Evolutionary conservation across 2,888 invertebrate species (phyloP).

Genomic region (Girardia tigrina): DNA sequence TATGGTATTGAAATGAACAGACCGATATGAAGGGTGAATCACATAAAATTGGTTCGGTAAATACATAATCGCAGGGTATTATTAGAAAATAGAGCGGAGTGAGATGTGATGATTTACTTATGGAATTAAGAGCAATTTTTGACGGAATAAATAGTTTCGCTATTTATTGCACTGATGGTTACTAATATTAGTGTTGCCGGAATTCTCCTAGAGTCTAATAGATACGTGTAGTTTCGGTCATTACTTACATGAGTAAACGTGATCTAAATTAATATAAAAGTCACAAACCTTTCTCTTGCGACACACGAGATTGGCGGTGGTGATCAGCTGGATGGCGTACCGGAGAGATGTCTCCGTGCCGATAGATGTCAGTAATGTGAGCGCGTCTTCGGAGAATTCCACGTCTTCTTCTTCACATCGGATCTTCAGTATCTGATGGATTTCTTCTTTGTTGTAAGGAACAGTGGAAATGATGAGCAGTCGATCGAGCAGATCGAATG

Average conservation of each 20-base stretch:
- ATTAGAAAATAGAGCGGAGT: no score
- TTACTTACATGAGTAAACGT: neutral
- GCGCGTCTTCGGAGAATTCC: conserved; percentile 74
- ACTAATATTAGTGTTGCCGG: no score
- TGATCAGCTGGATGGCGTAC: conserved; percentile 92
- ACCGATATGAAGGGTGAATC: no score
- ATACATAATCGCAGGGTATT: no score
- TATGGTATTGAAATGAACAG: no score
- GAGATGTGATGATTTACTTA: no score
- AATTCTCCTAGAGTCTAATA: no score
- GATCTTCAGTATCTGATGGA: conserved; percentile 77
- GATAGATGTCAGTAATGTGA: conserved; percentile 76
- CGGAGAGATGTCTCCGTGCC: conserved; percentile 81
- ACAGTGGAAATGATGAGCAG: conserved; percentile 82
- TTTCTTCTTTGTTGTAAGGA: conserved; percentile 72
- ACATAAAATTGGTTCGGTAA: no score
- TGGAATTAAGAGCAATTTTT: no score
- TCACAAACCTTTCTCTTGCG: conserved; percentile 65
- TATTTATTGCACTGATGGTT: no score
- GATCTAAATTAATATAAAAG: neutral
- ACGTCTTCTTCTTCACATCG: conserved; percentile 94
- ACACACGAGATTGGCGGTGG: conserved; percentile 82
- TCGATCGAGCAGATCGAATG: conserved; percentile 81
- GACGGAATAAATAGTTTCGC: no score
- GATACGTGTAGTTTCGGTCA: no score